These are phyloP conservation scores for Bagarius yarrelli DNA, from an alignment of 2,113 vertebrate species.

Conservation along the genomic window DNA sequence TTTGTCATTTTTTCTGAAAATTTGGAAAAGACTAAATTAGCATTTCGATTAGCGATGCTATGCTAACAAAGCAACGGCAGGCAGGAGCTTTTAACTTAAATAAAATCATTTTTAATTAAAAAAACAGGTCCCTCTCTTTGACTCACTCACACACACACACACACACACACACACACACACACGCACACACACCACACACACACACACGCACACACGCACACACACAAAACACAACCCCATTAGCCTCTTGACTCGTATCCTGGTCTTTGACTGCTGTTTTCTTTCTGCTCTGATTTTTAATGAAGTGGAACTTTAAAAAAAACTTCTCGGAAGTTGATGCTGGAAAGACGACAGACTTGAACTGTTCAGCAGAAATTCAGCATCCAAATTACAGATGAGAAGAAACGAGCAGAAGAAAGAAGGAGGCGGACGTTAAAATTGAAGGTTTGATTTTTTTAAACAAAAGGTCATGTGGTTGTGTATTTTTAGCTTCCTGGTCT, in stretches of 20 bases:
- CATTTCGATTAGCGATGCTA: too few species aligned
- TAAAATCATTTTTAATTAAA: too few species aligned
- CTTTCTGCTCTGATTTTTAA: background rate
- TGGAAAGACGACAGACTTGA: conserved; percentile 1
- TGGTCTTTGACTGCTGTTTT: background rate
- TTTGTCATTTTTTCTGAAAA: too few species aligned
- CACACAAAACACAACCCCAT: too few species aligned
- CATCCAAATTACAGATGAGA: background rate
- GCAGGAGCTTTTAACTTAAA: too few species aligned
- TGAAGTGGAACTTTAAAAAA: background rate
- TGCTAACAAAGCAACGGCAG: too few species aligned
- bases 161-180: background rate
- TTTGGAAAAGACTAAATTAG: too few species aligned
- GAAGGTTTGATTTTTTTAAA: background rate
- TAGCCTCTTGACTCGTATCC: background rate
- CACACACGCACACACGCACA: background rate
- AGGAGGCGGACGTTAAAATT: background rate
- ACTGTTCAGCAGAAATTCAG: background rate
- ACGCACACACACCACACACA: background rate
- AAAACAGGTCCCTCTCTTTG: too few species aligned
- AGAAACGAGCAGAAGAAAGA: background rate
- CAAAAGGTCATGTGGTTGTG: background rate
- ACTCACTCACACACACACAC: too few species aligned
- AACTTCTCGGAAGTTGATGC: background rate
- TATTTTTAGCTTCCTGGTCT: background rate